Evolutionary conservation across 1,140 invertebrate species (phyloP).

Genomic region (Bombus pyrosoma): DNA sequence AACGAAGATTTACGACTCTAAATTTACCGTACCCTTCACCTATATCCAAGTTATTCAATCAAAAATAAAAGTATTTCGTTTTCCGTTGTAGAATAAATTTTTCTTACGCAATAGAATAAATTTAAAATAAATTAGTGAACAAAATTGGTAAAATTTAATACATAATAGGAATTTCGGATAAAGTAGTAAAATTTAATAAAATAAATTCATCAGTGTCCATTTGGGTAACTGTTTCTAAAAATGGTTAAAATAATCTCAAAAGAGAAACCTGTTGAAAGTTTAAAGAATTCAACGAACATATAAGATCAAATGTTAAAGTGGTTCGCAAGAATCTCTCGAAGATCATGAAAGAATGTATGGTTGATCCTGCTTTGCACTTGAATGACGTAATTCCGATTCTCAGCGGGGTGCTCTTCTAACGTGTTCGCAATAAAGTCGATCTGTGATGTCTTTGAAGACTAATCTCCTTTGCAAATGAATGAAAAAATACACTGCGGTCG

Average conservation of each 20-base stretch:
- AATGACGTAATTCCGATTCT: slow-evolving; percentile 66
- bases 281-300: neutral
- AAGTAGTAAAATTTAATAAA: too few species aligned
- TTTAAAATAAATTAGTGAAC: neutral
- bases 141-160: neutral
- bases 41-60: neutral
- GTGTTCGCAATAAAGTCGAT: slow-evolving; percentile 41
- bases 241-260: too few species aligned
- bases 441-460: neutral
- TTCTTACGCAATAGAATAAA: neutral
- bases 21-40: neutral
- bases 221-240: too few species aligned
- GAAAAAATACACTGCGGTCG: slow-evolving; percentile 12
- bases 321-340: slow-evolving; percentile 26
- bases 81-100: too few species aligned
- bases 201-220: too few species aligned
- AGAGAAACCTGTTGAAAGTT: neutral
- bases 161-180: neutral
- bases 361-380: slow-evolving; percentile 67
- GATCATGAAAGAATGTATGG: slow-evolving; percentile 11
- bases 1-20: slow-evolving; percentile 69
- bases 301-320: neutral
- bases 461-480: slow-evolving; percentile 65
- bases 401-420: neutral
- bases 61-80: neutral